phyloP scores from a whole-genome alignment of 2,113 vertebrate genomes.

The Geococcyx californianus region DNA sequence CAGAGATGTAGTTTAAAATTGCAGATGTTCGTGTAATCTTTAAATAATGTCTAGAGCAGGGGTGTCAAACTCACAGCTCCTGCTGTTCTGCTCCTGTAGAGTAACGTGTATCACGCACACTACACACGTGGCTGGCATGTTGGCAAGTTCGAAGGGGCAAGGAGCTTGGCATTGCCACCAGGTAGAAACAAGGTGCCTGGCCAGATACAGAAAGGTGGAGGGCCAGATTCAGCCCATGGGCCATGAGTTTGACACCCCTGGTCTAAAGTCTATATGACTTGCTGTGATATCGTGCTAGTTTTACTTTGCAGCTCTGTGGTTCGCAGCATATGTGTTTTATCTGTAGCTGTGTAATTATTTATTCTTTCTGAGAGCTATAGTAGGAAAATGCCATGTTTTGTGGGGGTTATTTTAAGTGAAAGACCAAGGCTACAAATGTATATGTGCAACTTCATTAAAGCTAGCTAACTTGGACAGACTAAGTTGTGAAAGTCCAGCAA shows the following conservation, averaged over 20 bases:
- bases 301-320: not conserved
- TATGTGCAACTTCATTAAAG: not conserved
- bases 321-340: fast-evolving
- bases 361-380: not conserved
- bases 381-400: not conserved
- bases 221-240: too few relatives aligned
- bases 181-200: too few relatives aligned
- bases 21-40: not conserved
- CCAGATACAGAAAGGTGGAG: too few relatives aligned
- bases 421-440: not conserved
- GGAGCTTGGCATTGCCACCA: too few relatives aligned
- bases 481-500: not conserved
- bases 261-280: not conserved
- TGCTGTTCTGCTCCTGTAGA: too few relatives aligned
- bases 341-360: not conserved
- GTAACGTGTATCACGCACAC: too few relatives aligned
- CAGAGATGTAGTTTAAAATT: not conserved
- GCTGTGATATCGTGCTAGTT: not conserved
- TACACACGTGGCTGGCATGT: too few relatives aligned
- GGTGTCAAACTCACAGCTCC: too few relatives aligned
- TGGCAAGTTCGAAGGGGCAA: too few relatives aligned
- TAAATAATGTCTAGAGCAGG: not conserved
- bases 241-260: too few relatives aligned
- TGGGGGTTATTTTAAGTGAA: not conserved
- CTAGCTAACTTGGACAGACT: not conserved